Evolutionary conservation across 2,888 invertebrate genomes (phyloP), one percentile per base, ranked within the genome.

Genomic region (Caenorhabditis angaria): DNA sequence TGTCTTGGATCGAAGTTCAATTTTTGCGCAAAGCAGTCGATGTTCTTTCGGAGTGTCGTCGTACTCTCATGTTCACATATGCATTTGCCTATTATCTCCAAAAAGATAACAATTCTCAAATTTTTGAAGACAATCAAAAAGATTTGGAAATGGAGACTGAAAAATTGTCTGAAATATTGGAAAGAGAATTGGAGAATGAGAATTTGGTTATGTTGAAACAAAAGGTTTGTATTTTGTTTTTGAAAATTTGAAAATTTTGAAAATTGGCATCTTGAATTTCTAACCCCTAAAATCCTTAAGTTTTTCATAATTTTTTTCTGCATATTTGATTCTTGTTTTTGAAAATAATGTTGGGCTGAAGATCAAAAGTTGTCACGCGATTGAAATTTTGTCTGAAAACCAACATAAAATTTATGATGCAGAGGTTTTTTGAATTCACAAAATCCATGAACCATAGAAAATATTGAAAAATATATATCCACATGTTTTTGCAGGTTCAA

Each of bases 1-100:
- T 97, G 96, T 95, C 95, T 81, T 99, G 97, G 97, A 97, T 97
- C 87, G 97, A 99, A 92, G 96, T 81, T 74, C 97, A 99, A 91
- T 99, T 97, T 90, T 91, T 99, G 86, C 94, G 94, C 90, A 94
- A 95, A 89, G 97, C 97, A 66, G 90, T 90, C 20, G 89, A 90
- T 78, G 88, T 90, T 14, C 85, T 90, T 25, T 88, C 89, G 72
- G 88, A 88, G 72, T 79, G 80, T 61, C 92, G 97, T 81, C 95
- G 97, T 89, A 97, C 97, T 22, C 91, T 97, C 65, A 97, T 97
- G 96, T 97, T 95, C 91, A 97, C 97, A 59, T 99, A 99, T 89
- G 97, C 97, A 83, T 99, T 99, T 91, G 97, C 97, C 86, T 99
- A 95, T 90, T 99, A 97, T 90, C 91, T 97, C 88, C 92, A 92